Conservation (phyloP, 2,113 vertebrate genomes). For the Nanorana parkeri region DNA sequence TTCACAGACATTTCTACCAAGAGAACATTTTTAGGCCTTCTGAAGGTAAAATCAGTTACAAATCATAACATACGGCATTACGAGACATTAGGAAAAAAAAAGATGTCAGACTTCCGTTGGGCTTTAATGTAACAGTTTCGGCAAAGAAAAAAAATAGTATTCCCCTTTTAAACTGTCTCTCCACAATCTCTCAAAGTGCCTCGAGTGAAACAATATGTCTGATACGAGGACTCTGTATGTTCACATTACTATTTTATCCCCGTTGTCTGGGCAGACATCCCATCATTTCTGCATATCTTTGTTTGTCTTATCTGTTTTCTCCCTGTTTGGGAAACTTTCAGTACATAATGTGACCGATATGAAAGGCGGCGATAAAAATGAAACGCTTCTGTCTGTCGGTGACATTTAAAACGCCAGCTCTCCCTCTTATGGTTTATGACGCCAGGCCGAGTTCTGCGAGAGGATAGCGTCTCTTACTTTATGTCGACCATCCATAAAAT, state of each 20-base stretch:
- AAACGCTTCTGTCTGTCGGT: constrained; percentile 10
- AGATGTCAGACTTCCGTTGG: no score
- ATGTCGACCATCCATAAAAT: constrained; percentile 25
- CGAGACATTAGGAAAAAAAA: no score
- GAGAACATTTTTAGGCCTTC: no score
- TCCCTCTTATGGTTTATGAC: constrained; percentile 48
- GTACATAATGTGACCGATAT: constrained; percentile 43
- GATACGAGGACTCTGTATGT: background rate
- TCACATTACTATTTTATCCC: background rate
- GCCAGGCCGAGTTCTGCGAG: background rate
- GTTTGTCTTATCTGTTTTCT: constrained; percentile 9
- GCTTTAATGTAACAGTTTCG: no score
- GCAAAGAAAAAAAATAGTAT: background rate
- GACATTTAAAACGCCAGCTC: constrained; percentile 31
- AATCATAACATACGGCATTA: no score
- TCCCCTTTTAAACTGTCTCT: background rate
- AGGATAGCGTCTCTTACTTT: constrained; percentile 25
- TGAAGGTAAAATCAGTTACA: no score
- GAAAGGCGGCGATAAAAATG: constrained; percentile 34
- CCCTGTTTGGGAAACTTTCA: constrained; percentile 29
- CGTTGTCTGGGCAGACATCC: constrained; percentile 19
- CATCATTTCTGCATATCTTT: constrained; percentile 40
- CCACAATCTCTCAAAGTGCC: background rate
- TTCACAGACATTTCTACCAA: no score
- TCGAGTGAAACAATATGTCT: background rate